Conservation (phyloP, 2,888 invertebrate species). For the Apotomis betuletana region DNA sequence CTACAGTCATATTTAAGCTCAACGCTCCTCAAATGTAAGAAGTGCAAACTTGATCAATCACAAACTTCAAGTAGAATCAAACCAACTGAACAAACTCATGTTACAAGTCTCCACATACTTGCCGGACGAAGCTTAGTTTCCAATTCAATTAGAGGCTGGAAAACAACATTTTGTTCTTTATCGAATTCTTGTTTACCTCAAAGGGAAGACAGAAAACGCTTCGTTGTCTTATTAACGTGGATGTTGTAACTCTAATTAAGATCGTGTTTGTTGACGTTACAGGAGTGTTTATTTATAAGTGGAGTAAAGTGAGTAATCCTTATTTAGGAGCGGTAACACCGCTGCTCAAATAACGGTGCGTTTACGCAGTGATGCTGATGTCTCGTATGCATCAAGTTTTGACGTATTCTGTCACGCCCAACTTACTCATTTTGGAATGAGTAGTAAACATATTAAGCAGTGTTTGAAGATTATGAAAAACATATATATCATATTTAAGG, state of each 20-base stretch:
- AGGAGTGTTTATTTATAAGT: not conserved
- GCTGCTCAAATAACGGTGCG: too few species aligned
- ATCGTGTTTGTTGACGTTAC: not conserved
- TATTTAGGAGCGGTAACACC: too few species aligned
- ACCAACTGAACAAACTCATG: not conserved
- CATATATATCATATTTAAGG: too few species aligned
- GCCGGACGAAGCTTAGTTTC: conserved; percentile 14
- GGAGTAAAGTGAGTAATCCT: too few species aligned
- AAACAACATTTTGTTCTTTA: conserved; percentile 24
- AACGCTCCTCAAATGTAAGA: too few species aligned
- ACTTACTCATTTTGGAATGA: too few species aligned
- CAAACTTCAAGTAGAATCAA: not conserved
- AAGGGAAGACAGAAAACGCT: conserved; percentile 15
- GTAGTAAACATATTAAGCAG: too few species aligned
- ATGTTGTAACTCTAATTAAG: conserved; percentile 10
- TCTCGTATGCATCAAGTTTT: too few species aligned
- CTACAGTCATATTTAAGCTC: too few species aligned
- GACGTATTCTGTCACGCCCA: too few species aligned
- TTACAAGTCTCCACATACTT: not conserved
- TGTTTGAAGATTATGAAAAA: too few species aligned
- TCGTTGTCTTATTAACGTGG: not conserved
- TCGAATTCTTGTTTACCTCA: conserved; percentile 33
- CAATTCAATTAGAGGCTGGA: conserved; percentile 24
- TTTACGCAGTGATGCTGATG: too few species aligned
- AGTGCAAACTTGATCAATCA: not conserved